These are phyloP conservation scores for Knipowitschia caucasica DNA, from an alignment of 2,797 vertebrate species.

Conservation along the genomic window DNA sequence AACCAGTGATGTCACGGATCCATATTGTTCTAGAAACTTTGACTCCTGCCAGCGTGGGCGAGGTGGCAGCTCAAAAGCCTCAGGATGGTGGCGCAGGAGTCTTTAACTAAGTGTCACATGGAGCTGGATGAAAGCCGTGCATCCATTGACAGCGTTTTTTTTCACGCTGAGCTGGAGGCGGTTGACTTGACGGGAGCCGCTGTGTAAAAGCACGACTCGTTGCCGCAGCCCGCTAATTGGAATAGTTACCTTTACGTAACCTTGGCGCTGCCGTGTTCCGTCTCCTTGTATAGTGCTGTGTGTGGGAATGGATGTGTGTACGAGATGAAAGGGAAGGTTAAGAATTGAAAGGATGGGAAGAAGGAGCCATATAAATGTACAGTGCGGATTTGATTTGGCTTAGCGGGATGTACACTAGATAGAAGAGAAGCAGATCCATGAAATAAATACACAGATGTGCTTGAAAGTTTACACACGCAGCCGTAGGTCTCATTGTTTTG, in stretches of 20 bases:
- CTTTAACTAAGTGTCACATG: slow-evolving; percentile 66
- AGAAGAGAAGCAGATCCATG: too few relatives aligned
- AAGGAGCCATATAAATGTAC: background rate
- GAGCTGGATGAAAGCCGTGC: slow-evolving; percentile 67
- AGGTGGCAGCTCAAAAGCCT: slow-evolving; percentile 56
- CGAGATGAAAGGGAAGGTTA: background rate
- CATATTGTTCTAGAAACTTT: slow-evolving; percentile 57
- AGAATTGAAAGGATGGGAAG: background rate
- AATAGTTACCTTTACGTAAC: slow-evolving; percentile 52
- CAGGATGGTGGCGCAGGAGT: slow-evolving; percentile 58
- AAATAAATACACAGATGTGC: too few relatives aligned
- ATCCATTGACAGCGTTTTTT: slow-evolving; percentile 61
- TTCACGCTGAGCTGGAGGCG: slow-evolving; percentile 61
- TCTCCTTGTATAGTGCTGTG: slow-evolving; percentile 30
- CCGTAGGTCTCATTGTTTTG: too few relatives aligned
- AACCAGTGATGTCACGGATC: slow-evolving; percentile 52
- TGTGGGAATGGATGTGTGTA: slow-evolving; percentile 28
- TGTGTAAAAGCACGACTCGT: slow-evolving; percentile 53
- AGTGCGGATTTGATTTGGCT: too few relatives aligned
- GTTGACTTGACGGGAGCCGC: slow-evolving; percentile 57
- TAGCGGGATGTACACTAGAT: too few relatives aligned
- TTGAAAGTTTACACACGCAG: too few relatives aligned
- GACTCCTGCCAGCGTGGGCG: slow-evolving; percentile 54
- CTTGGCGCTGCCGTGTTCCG: slow-evolving; percentile 43
- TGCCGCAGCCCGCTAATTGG: slow-evolving; percentile 67